Evolutionary conservation across 1,140 invertebrate species (phyloP), one percentile per base, ranked within the genome.

Genomic region (Onthophagus taurus): DNA sequence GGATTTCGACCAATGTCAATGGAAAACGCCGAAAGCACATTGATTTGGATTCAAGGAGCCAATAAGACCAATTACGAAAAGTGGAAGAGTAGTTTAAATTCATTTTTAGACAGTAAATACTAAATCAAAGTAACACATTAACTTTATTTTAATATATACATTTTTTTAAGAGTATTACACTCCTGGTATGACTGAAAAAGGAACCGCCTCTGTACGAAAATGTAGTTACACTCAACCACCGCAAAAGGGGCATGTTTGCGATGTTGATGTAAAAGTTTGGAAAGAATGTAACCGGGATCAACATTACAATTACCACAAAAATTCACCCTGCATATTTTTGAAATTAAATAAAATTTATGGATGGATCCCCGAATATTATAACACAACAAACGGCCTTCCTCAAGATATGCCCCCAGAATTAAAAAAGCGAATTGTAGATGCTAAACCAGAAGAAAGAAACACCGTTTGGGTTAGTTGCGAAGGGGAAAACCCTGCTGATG

Each of bases 1-100:
- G 91, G 91, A 51, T 97, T 95, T 72, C 74, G 91, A 57, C 92
- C 93, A 39, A 88, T 90, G 78, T 81, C 84, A 51, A 74, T 78
- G 45, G 78, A 78, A 45, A 90, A 92, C 67, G 82, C 92, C 55
- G 89, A 93, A 63, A 92, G 88, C 61, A 94, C 92, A 34, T 75
- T 97, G 42, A 89, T 97, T 62, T 90, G 89, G 81, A 94, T 92
- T 72, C 82, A 81, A 65, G 78, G 81, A 50, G 80, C 77, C 48
- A 81, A 87, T 51, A 71, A 78, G 57, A 80, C 83, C 35, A 89
- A 87, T 56, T 83, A 79, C 60, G 72, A 80, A 49, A 76, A 82
- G 51, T 93, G 89, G 89, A 77, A 79, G 38, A 69, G 73, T 23
- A 78, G 82, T 63, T 72, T 90, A 45, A 76, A 81, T 45, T 66